Evolutionary conservation across 2,113 vertebrate genomes (phyloP).

Genomic region (Epinephelus cyanopodus): DNA sequence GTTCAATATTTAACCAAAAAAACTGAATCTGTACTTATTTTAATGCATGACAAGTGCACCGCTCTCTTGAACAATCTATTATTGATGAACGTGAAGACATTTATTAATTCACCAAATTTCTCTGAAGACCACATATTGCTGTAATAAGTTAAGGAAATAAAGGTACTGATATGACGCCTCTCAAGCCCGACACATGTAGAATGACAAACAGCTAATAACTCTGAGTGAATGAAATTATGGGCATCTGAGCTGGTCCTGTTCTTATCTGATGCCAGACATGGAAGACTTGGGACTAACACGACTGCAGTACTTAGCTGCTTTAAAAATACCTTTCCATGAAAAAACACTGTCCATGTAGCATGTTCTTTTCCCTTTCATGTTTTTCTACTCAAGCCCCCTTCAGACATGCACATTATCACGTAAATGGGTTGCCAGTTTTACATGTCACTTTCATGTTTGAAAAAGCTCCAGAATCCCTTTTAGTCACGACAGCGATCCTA

Average conservation of each 20-base stretch:
- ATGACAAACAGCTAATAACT: neutral
- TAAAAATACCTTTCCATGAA: neutral
- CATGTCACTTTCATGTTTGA: neutral
- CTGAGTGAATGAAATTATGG: neutral
- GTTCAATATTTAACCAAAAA: conserved; percentile 67
- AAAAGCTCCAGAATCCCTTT: neutral
- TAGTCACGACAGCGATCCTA: neutral
- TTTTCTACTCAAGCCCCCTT: neutral
- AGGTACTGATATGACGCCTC: neutral
- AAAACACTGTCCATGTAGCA: neutral
- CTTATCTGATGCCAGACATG: neutral
- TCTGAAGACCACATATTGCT: neutral
- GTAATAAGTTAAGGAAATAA: conserved; percentile 2
- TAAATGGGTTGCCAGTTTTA: conserved; percentile 3
- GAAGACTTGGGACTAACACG: neutral
- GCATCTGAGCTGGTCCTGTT: neutral
- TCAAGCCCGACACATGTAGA: neutral
- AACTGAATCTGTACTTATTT: conserved; percentile 50
- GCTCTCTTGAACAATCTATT: conserved; percentile 44
- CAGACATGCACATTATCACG: neutral
- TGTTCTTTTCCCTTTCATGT: conserved; percentile 2
- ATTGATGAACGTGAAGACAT: conserved; percentile 49
- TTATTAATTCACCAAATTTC: conserved; percentile 33
- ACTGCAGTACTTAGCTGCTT: neutral
- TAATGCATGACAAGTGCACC: conserved; percentile 46